Conservation (phyloP, 2,113 vertebrate genomes). For the Ranitomeya imitator region DNA sequence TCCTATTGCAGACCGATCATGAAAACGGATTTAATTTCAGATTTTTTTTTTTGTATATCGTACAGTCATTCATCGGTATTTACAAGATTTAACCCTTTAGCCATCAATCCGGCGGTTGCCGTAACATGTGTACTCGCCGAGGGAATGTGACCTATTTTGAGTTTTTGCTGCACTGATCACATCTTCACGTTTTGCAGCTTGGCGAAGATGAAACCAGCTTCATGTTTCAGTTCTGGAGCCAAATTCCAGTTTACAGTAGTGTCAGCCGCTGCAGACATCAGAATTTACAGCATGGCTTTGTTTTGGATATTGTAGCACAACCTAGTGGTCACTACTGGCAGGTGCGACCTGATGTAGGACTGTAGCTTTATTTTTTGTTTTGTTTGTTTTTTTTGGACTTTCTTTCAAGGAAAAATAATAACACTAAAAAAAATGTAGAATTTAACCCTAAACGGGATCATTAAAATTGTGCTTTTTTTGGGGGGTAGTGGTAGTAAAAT, state of each 20-base stretch:
- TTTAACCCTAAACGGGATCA: not conserved
- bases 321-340: slow-evolving; percentile 14
- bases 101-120: not conserved
- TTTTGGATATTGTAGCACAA: slow-evolving; percentile 5
- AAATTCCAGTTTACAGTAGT: not conserved
- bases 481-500: too few species aligned
- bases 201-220: not conserved
- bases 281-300: not conserved
- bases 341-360: not conserved
- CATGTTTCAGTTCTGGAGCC: not conserved
- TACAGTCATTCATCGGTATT: not conserved
- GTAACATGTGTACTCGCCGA: not conserved
- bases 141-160: not conserved
- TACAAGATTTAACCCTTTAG: not conserved
- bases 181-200: not conserved
- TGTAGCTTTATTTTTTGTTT: not conserved
- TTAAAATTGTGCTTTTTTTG: too few species aligned
- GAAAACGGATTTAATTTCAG: not conserved
- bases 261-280: not conserved
- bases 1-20: too few species aligned
- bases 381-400: not conserved
- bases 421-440: not conserved
- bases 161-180: not conserved
- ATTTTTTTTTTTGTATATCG: not conserved
- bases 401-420: not conserved